Base-by-base conservation (phyloP, 1,140 invertebrate genomes). In the Lerema accius region DNA sequence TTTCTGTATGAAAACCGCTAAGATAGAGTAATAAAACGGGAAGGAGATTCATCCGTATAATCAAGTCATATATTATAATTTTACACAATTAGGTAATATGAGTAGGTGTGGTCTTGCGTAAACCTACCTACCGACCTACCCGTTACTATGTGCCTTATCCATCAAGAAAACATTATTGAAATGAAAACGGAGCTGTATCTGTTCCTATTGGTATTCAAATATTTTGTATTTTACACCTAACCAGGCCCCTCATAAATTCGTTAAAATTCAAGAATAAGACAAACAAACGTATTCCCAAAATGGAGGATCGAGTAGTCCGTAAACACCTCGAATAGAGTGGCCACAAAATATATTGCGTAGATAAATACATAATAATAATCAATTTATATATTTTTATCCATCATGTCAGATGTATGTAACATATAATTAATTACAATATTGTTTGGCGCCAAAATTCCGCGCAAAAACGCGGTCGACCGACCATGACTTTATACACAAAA, bases 371-470 rank as follows among this genome's bases (percentile, higher is more conserved):
- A n/a, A n/a, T n/a, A n/a, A 26, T 23, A 15, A 46, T 23, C 32
- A 19, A 48, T 50, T 53, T 58, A 58, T 55, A 32, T 63, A 66
- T 65, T 63, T 50, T 59, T 61, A 66, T 65, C 45, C 46, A 64
- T 64, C 66, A 15, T 56, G 61, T 60, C 60, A 53, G 59, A 55
- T 65, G 43, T 62, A 67, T 65, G 43, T 62, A 67, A 63, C 37
- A 72, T 68, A 70, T 76, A 71, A 80, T 82, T 69, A 64, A 76
- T 82, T 76, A 68, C 71, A 71, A 75, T 28, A 71, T 74, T 69
- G 69, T 81, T 83, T 83, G 86, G 86, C 86, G 86, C 86, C 84
- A 81, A 89, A 86, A 89, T 86, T 86, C 76, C 75, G 71, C 73
- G 65, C 77, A 86, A 86, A 88, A 89, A 86, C 72, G 43, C 60